Conservation (phyloP, 2,797 vertebrate species). For the Botia kubotai region DNA sequence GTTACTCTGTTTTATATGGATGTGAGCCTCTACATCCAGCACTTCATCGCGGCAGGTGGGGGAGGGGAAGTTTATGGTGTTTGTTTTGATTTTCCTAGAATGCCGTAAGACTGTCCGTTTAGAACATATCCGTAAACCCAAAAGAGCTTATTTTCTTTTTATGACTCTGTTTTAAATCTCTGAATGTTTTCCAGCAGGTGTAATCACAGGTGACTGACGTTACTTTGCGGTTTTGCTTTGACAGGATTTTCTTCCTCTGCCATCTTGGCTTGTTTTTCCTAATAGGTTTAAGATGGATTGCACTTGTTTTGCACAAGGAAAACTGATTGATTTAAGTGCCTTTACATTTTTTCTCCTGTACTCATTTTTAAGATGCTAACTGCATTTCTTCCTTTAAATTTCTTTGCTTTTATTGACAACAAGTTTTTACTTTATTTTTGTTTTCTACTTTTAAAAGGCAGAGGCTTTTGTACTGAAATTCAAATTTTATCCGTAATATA, state of each 20-base stretch:
- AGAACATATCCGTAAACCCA: slow-evolving; percentile 40
- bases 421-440: slow-evolving; percentile 53
- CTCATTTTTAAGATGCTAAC: slow-evolving; percentile 53
- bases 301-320: slow-evolving; percentile 62
- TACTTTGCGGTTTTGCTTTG: slow-evolving; percentile 30
- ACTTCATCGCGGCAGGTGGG: slow-evolving; percentile 16
- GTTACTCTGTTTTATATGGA: slow-evolving; percentile 36
- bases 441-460: slow-evolving; percentile 56
- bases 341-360: slow-evolving; percentile 54
- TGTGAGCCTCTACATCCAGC: slow-evolving; percentile 7
- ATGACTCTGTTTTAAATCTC: slow-evolving; percentile 24
- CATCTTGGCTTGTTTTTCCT: slow-evolving; percentile 30
- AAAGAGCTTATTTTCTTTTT: slow-evolving; percentile 44
- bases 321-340: slow-evolving; percentile 64
- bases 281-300: slow-evolving; percentile 55
- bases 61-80: slow-evolving; percentile 36
- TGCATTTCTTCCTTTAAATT: slow-evolving; percentile 46
- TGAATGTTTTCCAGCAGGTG: slow-evolving; percentile 42
- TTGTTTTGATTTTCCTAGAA: slow-evolving; percentile 38
- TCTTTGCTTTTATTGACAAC: slow-evolving; percentile 42
- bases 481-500: slow-evolving; percentile 73
- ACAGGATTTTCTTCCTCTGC: slow-evolving; percentile 45
- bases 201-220: slow-evolving; percentile 52
- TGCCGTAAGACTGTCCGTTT: slow-evolving; percentile 52
- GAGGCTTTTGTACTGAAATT: slow-evolving; percentile 77